phyloP scores from a whole-genome alignment of 2,888 invertebrate genomes.

The Lasius fuliginosus region DNA sequence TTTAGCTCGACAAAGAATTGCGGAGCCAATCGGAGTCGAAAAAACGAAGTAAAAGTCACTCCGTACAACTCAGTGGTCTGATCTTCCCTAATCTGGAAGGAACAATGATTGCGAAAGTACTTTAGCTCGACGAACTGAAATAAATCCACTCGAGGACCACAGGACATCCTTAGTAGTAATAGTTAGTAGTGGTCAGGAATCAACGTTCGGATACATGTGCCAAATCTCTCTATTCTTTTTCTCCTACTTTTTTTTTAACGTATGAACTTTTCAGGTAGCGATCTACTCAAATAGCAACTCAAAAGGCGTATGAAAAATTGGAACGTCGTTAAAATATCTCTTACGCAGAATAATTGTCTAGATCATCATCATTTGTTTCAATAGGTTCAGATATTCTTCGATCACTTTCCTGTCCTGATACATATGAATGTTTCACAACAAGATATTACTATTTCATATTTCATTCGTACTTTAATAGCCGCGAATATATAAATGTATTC shows the following conservation, averaged over 20 bases:
- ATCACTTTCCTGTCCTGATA: neutral
- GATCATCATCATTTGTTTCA: neutral
- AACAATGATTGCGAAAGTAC: neutral
- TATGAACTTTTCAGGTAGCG: conserved; percentile 5
- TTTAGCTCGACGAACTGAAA: conserved; percentile 11
- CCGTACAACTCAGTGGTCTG: neutral
- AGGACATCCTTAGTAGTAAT: conserved; percentile 25
- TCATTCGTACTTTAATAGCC: conserved; percentile 16
- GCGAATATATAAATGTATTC: neutral
- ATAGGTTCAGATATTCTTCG: neutral
- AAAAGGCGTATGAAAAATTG: neutral
- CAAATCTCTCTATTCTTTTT: conserved; percentile 52
- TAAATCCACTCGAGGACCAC: conserved; percentile 68
- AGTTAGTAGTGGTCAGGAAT: conserved; percentile 19
- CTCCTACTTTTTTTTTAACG: neutral
- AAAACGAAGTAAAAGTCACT: neutral
- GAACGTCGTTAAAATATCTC: neutral
- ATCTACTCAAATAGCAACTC: neutral
- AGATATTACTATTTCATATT: neutral
- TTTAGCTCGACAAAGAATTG: neutral
- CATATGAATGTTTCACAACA: neutral
- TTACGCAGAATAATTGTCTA: neutral
- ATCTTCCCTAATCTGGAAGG: neutral
- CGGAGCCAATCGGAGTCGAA: neutral
- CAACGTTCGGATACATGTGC: conserved; percentile 60